Evolutionary conservation across 2,888 invertebrate genomes (phyloP), one percentile per base, ranked within the genome.

Genomic region (Tachina grossa): DNA sequence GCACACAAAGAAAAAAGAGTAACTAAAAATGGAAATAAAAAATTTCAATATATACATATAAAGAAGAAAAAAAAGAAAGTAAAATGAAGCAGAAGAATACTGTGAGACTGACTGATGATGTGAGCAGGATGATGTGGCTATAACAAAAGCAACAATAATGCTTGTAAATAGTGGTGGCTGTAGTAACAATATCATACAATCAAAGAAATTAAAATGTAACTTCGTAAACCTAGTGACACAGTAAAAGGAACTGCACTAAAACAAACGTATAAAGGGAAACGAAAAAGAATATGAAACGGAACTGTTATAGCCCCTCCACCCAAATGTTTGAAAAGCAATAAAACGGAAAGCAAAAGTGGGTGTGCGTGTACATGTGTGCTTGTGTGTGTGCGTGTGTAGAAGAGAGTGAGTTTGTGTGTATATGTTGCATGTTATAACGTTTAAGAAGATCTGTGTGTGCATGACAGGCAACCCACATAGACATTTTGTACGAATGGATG

Each of bases 181-280:
- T 53, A 49, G 57, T 19, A 63, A 76, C 39, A 71, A 57, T 81
- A 61, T 49, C 75, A 51, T 16, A 74, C 65, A 77, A 78, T 53
- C 55, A 84, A 66, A 43, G 61, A 78, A 74, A 61, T 31, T 71
- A 47, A 78, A 79, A 66, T 31, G 31, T 61, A 72, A 74, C 68
- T 63, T 77, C 51, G 69, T 77, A 83, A 83, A 83, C 79, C 85
- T 79, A 85, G 71, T 85, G 79, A 80, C 83, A 83, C 61, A 85
- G 61, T 75, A 68, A 81, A 66, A 57, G 72, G 47, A 80, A 47
- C 31, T 80, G 22, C 49, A 51, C n/a, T 19, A 45, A 59, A 68
- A 68, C 49, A 66, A 47, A 55, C 4, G 9, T 22, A 19, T 5
- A 11, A 57, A 66, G 39, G 8, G 4, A 43, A 63, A 11, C 2